These are phyloP conservation scores for Drosophila kuntzei DNA, from an alignment of 2,888 invertebrate species.

Conservation along the genomic window DNA sequence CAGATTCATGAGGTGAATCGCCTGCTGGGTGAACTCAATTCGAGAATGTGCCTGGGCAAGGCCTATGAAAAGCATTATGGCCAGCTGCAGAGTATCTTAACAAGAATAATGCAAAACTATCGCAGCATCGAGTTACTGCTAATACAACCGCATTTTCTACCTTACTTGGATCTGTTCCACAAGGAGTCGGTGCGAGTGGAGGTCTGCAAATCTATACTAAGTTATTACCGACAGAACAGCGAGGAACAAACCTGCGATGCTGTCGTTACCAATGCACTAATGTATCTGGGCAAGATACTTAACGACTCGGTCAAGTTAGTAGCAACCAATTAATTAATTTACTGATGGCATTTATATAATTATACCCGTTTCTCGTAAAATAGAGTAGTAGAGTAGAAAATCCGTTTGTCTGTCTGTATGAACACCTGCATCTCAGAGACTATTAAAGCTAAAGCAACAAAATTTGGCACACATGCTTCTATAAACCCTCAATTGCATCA, in stretches of 20 bases:
- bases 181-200: conserved; percentile 93
- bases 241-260: conserved; percentile 88
- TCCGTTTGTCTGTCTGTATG: background rate
- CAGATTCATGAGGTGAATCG: conserved; percentile 94
- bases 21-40: conserved; percentile 93
- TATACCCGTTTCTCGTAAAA: background rate
- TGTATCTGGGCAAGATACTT: conserved; percentile 94
- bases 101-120: conserved; percentile 90
- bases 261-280: conserved; percentile 94
- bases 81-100: conserved; percentile 91
- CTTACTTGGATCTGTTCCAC: conserved; percentile 95
- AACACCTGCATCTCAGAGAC: too few relatives aligned
- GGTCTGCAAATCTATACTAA: conserved; percentile 93
- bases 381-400: too few relatives aligned
- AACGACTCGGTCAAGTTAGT: conserved; percentile 97
- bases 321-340: background rate
- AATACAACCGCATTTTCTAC: conserved; percentile 95
- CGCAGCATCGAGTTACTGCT: conserved; percentile 93
- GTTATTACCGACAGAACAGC: conserved; percentile 88
- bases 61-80: conserved; percentile 92
- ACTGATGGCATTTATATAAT: background rate
- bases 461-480: too few relatives aligned
- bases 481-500: too few relatives aligned
- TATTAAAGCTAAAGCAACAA: too few relatives aligned
- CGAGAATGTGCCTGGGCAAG: conserved; percentile 92